Conservation (phyloP, 23 tunicate species). For the Trididemnum clinides region DNA sequence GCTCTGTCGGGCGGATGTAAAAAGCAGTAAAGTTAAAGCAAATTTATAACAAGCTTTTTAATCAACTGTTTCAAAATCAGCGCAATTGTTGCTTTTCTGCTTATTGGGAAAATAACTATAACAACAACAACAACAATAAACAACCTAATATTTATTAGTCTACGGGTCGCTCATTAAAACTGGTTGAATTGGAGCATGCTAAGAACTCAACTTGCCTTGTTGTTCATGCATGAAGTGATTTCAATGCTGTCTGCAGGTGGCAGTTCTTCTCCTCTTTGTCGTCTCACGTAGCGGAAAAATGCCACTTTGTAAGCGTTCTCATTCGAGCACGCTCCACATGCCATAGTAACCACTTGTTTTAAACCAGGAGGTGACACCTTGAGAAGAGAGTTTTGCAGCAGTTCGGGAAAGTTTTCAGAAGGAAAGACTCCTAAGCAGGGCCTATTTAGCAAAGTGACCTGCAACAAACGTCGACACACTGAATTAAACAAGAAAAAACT, state of each 20-base stretch:
- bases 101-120: too few relatives aligned
- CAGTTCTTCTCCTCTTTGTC: conserved; percentile 40
- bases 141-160: too few relatives aligned
- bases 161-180: too few relatives aligned
- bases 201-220: conserved; percentile 13
- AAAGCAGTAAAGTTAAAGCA: too few relatives aligned
- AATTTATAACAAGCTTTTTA: too few relatives aligned
- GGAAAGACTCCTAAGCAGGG: conserved; percentile 84
- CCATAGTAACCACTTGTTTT: conserved; percentile 70
- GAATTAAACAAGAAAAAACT: too few relatives aligned
- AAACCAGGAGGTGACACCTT: conserved; percentile 72
- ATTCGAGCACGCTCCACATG: conserved; percentile 88
- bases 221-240: conserved; percentile 51
- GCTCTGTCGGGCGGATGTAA: too few relatives aligned
- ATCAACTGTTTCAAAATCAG: too few relatives aligned
- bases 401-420: conserved; percentile 46
- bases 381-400: conserved; percentile 42
- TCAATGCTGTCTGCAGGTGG: conserved; percentile 25
- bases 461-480: too few relatives aligned
- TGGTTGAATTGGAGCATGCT: too few relatives aligned
- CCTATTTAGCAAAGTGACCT: conserved; percentile 61
- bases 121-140: too few relatives aligned
- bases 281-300: conserved; percentile 61
- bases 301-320: conserved; percentile 89
- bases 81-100: too few relatives aligned